Base-by-base conservation (phyloP, 2,888 invertebrate genomes). In the Melieria crassipennis region DNA sequence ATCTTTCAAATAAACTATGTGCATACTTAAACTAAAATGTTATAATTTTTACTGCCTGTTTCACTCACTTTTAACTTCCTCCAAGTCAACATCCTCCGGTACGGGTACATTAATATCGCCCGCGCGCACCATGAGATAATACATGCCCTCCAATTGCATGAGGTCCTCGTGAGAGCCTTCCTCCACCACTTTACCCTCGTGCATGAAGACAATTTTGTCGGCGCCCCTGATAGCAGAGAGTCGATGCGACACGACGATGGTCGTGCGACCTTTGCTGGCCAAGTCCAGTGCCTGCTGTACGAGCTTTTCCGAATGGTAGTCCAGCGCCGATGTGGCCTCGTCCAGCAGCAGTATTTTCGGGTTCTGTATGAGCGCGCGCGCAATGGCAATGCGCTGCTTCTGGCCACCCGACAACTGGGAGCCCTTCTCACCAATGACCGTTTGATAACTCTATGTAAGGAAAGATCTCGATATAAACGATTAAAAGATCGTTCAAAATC, bases 251-350 rank as follows among this genome's bases (percentile, higher is more conserved):
- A 94, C 93, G 81, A 93, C 91, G 69, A 94, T 88, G 71, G 93
- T 93, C 73, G 93, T 94, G 64, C 93, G 88, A 4, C 92, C 93
- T 77, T 90, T 89, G 11, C 92, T 90, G 0, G 94, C 95, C 16
- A 89, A 88, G 81, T 95, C 95, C 77, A 95, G 83, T 0, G 95
- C 94, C 58, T 91, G 91, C 84, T 95, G 95, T 1, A 96, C 95
- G 69, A 91, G 90, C 9, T 92, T 90, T 83, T 96, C 96, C 74
- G 93, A 94, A 77, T 92, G 91, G 6, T 92, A 91, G 84, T 95
- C 95, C 75, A 95, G 87, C 0, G 95, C 95, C 0, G 94, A 95
- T 0, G 96, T 96, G 0, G 94, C 95, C 84, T 95, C 95, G 80
- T 95, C 95, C 62, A 93, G 87, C 0, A 93, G 87, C 13, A 93